Percentiles rank a stretch among this genome's conserved stretches.
These are phyloP conservation scores for Dunckerocampus dactyliophorus DNA, from an alignment of 2,113 vertebrate genomes.

Conservation along the genomic window DNA sequence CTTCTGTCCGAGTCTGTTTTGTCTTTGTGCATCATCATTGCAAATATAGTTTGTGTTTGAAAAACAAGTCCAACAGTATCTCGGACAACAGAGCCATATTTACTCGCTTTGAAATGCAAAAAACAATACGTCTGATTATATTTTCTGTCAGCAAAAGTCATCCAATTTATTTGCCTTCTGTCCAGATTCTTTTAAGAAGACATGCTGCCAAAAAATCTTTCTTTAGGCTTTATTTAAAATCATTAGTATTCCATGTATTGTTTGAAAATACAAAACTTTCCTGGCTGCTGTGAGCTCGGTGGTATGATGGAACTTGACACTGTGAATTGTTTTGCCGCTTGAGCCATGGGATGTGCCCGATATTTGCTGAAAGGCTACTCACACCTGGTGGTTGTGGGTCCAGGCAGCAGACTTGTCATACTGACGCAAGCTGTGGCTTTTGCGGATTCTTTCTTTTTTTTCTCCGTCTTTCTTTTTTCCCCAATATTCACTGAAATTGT, in stretches of 20 bases:
- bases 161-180: not conserved
- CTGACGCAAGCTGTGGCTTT: conserved; percentile 58
- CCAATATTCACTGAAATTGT: conserved; percentile 64
- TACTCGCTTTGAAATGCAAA: not conserved
- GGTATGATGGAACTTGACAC: conserved; percentile 47
- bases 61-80: not conserved
- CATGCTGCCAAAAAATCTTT: too few species aligned
- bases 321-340: conserved; percentile 20
- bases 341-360: conserved; percentile 46
- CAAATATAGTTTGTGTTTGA: not conserved
- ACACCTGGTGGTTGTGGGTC: conserved; percentile 56
- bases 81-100: too few species aligned
- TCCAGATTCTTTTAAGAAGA: not conserved
- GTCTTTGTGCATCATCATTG: not conserved
- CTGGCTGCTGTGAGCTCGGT: not conserved
- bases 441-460: too few species aligned
- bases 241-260: not conserved
- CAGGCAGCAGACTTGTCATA: conserved; percentile 57
- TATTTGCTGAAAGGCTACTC: conserved; percentile 52
- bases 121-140: not conserved
- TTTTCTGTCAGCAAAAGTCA: not conserved
- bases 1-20: not conserved
- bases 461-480: not conserved
- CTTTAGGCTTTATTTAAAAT: not conserved
- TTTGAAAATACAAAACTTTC: not conserved